Percentiles rank a stretch among this genome's conserved stretches.
Conservation (phyloP, 1,140 invertebrate genomes). For the Tetramorium parvispinum region DNA sequence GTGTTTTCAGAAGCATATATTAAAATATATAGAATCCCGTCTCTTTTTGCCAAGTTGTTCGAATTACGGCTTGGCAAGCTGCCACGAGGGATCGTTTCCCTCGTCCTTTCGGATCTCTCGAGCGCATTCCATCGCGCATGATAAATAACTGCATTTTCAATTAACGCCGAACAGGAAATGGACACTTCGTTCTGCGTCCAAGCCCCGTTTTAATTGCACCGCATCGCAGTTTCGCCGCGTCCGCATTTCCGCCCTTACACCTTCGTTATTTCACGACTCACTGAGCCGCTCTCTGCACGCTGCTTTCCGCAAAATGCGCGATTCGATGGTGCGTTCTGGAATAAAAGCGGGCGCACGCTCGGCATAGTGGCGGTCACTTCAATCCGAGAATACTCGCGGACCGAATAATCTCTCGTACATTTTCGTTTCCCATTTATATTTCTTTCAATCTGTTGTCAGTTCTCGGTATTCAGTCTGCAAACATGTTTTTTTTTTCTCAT, state of each 20-base stretch:
- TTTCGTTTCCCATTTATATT: conserved; percentile 21
- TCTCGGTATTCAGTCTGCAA: too few species aligned
- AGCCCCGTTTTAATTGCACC: conserved; percentile 64
- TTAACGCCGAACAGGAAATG: conserved; percentile 66
- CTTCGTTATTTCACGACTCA: conserved; percentile 56
- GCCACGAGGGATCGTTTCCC: neutral
- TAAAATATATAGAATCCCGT: conserved; percentile 9
- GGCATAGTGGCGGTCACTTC: neutral
- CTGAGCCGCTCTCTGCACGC: conserved; percentile 16
- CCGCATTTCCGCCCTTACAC: conserved; percentile 53
- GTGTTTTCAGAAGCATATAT: neutral
- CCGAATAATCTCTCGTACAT: neutral
- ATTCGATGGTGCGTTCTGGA: conserved; percentile 18
- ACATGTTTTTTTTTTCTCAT: neutral
- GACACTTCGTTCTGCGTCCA: conserved; percentile 61
- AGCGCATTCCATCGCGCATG: conserved; percentile 45
- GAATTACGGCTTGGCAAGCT: conserved; percentile 28
- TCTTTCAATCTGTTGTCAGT: neutral
- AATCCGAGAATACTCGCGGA: neutral
- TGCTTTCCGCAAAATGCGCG: conserved; percentile 56
- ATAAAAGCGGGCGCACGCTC: neutral
- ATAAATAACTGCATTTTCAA: conserved; percentile 79
- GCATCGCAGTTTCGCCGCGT: conserved; percentile 50
- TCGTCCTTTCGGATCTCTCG: conserved; percentile 1
- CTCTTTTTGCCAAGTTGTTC: conserved; percentile 23